Conservation (phyloP, 1,140 invertebrate species). For the Trigoniulus corallinus region DNA sequence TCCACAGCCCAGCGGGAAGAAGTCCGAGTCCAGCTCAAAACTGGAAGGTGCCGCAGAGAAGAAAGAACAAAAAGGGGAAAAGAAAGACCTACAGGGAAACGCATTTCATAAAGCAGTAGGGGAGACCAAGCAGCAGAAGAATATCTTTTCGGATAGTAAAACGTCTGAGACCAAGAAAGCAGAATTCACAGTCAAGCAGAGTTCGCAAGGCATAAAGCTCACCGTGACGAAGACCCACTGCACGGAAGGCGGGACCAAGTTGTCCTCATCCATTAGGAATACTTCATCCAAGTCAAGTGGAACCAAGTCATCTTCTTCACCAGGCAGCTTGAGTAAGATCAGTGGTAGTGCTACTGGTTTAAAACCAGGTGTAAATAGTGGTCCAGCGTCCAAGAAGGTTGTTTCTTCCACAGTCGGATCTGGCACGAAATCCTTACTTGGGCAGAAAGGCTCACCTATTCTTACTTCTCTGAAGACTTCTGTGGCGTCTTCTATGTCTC, state of each 20-base stretch:
- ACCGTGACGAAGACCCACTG: constrained; percentile 70
- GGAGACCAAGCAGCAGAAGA: constrained; percentile 11
- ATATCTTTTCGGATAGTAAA: constrained; percentile 12
- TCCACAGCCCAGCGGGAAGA: not conserved
- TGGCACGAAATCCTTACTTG: not conserved
- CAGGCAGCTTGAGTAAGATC: not conserved
- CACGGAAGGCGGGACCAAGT: constrained; percentile 35
- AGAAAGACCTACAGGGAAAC: constrained; percentile 13
- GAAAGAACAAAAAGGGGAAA: constrained; percentile 15
- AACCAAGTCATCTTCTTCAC: not conserved
- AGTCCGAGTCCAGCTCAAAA: not conserved
- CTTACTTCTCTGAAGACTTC: no score
- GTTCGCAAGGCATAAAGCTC: constrained; percentile 60
- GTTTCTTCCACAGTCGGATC: no score
- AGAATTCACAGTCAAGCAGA: constrained; percentile 72
- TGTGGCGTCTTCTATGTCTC: no score
- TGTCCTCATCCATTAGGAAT: constrained; percentile 22
- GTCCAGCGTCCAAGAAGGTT: constrained; percentile 54
- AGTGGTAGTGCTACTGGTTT: constrained; percentile 42
- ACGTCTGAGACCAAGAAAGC: constrained; percentile 36
- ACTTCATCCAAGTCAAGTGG: not conserved
- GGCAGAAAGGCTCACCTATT: constrained; percentile 6
- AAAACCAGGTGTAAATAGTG: constrained; percentile 64
- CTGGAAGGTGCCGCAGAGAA: not conserved
- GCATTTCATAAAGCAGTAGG: constrained; percentile 17